Conservation (phyloP, 2,797 vertebrate species). For the Epinephelus malabaricus region DNA sequence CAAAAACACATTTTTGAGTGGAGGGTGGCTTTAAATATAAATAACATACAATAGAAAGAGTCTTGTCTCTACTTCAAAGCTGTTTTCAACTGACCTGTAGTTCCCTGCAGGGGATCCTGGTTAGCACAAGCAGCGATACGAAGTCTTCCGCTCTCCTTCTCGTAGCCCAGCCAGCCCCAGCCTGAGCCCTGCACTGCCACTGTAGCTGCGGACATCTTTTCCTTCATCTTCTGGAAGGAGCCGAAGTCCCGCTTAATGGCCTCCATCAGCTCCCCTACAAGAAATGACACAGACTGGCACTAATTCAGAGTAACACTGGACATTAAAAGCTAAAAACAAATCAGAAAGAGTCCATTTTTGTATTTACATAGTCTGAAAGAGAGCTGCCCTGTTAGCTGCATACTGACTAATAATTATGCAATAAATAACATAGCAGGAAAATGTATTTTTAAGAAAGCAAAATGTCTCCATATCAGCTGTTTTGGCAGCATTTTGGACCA, state of each 20-base stretch:
- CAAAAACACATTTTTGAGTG: too few relatives aligned
- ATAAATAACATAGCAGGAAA: too few relatives aligned
- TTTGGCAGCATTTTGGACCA: background rate
- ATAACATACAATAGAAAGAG: background rate
- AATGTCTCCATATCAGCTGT: too few relatives aligned
- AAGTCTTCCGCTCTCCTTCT: conserved; percentile 90
- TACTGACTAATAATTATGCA: background rate
- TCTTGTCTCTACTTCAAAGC: background rate
- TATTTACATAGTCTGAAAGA: background rate
- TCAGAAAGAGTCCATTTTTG: background rate
- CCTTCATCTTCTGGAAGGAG: conserved; percentile 94
- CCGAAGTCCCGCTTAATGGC: conserved; percentile 97
- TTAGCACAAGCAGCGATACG: conserved; percentile 93
- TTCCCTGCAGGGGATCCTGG: conserved; percentile 97
- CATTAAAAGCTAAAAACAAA: background rate
- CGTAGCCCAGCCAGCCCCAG: conserved; percentile 98
- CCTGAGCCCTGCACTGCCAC: conserved; percentile 97
- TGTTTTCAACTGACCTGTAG: conserved; percentile 88
- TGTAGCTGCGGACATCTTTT: conserved; percentile 91
- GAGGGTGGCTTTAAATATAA: background rate
- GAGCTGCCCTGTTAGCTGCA: background rate
- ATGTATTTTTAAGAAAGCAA: background rate
- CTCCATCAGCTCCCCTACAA: conserved; percentile 92
- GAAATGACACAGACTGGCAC: conserved; percentile 16
- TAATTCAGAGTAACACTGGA: background rate